Base-by-base conservation (phyloP, 2,797 vertebrate species). In the Phataginus tetradactyla region DNA sequence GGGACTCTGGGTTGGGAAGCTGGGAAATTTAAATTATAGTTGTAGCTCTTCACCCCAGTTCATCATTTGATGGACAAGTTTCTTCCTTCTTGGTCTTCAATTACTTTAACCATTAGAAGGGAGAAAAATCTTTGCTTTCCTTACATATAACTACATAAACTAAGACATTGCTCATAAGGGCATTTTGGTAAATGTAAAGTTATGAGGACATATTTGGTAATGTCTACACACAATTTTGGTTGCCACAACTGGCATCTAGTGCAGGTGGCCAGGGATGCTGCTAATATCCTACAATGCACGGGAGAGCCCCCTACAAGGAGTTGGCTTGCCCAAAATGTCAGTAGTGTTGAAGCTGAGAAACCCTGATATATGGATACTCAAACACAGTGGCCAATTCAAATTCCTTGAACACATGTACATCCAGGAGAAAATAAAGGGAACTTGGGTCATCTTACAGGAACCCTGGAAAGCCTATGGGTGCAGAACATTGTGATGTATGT, bases 401-500 rank as follows among this genome's bases (percentile, higher is more conserved):
- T 13, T 27, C 20, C 51, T 9, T 21, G 15, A 72, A 21, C 14
- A 61, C 13, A 49, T 18, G 1, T 1, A 37, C 21, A 42, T 45
- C 18, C n/a, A 63, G 86, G 45, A 91, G 42, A 15, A 84, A 53
- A 27, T 0, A 27, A 84, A 81, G 81, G 59, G 11, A 34, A 29
- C 64, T n/a, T 4, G 7, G 39, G 27, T 66, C 37, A 51, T 17
- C n/a, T 37, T 3, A 1, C 18, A 68, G 77, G 72, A 92, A 20
- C 14, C 42, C 29, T 32, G 13, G n/a, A 51, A 10, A 51, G 77
- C 10, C 11, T 21, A 3, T 4, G 11, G n/a, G 55, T 39, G 0
- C 9, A 45, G 69, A 57, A 23, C 7, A 27, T 0, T 0, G 21
- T 2, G 8, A 39, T 1, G 2, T 1, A 4, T 1, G 21, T 3